These are phyloP conservation scores for Ormyrus pomaceus DNA, from an alignment of 2,888 invertebrate species.

Conservation along the genomic window DNA sequence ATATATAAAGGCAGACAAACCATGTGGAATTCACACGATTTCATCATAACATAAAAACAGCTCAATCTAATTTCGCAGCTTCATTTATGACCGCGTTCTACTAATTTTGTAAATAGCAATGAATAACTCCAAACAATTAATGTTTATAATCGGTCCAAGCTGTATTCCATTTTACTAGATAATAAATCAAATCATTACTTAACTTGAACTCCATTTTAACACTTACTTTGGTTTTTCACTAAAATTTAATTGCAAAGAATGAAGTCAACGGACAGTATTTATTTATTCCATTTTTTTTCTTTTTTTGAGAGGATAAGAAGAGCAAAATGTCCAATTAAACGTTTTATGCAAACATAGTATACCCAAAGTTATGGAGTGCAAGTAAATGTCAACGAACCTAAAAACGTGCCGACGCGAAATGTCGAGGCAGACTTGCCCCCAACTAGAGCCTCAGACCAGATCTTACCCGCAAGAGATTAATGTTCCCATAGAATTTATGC, in stretches of 20 bases:
- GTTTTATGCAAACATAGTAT: too few species aligned
- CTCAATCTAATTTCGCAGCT: slow-evolving; percentile 41
- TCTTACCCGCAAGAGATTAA: slow-evolving; percentile 16
- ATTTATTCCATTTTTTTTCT: too few species aligned
- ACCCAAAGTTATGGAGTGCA: neutral
- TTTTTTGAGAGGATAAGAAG: too few species aligned
- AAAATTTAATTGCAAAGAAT: too few species aligned
- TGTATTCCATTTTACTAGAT: neutral
- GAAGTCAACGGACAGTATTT: too few species aligned
- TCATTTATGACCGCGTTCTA: slow-evolving; percentile 35
- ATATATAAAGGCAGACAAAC: slow-evolving; percentile 44
- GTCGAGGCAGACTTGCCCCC: neutral
- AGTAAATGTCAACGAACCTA: neutral
- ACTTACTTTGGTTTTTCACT: too few species aligned
- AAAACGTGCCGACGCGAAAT: too few species aligned
- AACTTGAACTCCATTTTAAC: too few species aligned
- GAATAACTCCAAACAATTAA: slow-evolving; percentile 33
- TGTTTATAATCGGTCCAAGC: neutral
- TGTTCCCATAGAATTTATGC: slow-evolving; percentile 19
- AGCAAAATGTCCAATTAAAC: too few species aligned
- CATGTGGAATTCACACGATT: slow-evolving; percentile 37
- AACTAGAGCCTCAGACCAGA: neutral
- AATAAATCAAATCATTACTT: neutral
- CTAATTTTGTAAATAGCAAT: slow-evolving; percentile 33
- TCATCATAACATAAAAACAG: slow-evolving; percentile 48